These are phyloP conservation scores for Ictalurus punctatus DNA, from an alignment of 2,113 vertebrate species.

Conservation along the genomic window DNA sequence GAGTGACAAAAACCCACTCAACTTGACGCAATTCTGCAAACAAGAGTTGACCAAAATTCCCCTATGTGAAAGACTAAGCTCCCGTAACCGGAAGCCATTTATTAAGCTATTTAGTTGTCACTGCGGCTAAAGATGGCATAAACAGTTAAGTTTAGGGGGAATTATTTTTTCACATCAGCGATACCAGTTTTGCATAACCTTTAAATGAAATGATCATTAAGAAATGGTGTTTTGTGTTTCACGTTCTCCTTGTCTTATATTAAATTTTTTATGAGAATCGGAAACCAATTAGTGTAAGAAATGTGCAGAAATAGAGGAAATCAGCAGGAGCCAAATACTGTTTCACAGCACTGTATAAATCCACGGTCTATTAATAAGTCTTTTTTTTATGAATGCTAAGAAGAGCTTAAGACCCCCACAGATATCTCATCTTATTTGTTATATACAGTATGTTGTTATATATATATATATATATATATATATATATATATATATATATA, in stretches of 20 bases:
- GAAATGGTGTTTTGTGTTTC: background rate
- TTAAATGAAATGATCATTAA: background rate
- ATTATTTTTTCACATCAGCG: background rate
- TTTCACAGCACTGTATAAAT: background rate
- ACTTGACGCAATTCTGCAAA: background rate
- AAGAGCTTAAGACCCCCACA: background rate
- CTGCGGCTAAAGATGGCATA: too few relatives aligned
- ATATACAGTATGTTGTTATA: background rate
- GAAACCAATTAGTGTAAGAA: too few relatives aligned
- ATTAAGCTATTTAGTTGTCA: too few relatives aligned
- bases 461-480: too few relatives aligned
- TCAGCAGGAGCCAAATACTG: background rate
- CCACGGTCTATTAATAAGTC: background rate
- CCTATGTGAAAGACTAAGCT: too few relatives aligned
- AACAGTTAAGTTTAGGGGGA: background rate
- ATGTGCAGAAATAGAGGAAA: too few relatives aligned
- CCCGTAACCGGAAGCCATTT: too few relatives aligned
- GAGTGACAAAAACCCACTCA: too few relatives aligned
- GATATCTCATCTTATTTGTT: too few relatives aligned
- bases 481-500: too few relatives aligned
- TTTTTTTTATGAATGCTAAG: background rate
- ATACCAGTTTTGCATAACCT: background rate
- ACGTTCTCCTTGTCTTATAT: background rate
- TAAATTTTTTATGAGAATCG: too few relatives aligned
- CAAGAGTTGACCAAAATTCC: background rate